These are phyloP conservation scores for Orchestia grillus DNA, from an alignment of 1,140 invertebrate species.

Conservation along the genomic window DNA sequence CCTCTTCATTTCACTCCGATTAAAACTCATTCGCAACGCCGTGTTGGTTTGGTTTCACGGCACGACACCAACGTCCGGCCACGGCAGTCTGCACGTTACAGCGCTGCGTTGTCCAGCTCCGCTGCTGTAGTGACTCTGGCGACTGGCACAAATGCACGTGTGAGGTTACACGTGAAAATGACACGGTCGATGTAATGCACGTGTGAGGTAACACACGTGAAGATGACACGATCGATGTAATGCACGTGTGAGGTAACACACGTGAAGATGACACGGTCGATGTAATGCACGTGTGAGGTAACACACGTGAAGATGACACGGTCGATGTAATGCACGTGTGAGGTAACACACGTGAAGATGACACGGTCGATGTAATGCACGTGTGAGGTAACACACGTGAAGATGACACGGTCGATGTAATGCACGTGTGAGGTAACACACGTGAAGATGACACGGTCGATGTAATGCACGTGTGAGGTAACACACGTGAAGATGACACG, in stretches of 20 bases:
- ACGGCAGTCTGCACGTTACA: not conserved
- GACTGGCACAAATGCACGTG: not conserved
- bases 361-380: not conserved
- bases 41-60: too few species aligned
- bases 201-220: not conserved
- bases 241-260: not conserved
- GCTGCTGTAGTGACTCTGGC: too few species aligned
- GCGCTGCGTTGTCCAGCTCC: too few species aligned
- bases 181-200: not conserved
- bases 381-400: too few species aligned
- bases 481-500: too few species aligned
- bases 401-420: too few species aligned
- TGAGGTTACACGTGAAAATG: not conserved
- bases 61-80: too few species aligned
- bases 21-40: not conserved
- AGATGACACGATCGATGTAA: not conserved
- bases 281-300: not conserved
- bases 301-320: not conserved
- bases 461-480: too few species aligned
- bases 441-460: too few species aligned
- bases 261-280: not conserved
- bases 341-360: not conserved
- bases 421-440: too few species aligned
- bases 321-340: not conserved
- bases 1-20: not conserved